Evolutionary conservation across 53 echinoderm and acorn worm species (phyloP), one percentile per base, ranked within the genome.

Genomic region (Actinopyga echinites): DNA sequence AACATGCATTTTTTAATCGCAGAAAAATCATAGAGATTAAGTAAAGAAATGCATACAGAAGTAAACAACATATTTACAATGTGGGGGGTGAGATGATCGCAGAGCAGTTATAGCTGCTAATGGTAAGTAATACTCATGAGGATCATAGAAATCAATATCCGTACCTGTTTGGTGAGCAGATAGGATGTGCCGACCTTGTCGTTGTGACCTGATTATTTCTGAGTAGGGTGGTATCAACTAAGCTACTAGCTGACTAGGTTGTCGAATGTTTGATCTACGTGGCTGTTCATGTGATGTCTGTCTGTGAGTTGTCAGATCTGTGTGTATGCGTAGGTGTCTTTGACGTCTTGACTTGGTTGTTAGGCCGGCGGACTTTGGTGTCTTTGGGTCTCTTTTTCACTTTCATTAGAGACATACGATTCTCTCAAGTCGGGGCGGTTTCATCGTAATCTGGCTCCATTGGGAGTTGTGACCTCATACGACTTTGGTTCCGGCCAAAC

Each of bases 401-500:
- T 7, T 37, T 37, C 37, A 37, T 37, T 37, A 37, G 4, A 7
- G 37, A 7, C 3, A 37, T 3, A 37, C 37, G 7, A 3, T 58
- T 67, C 68, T 33, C 68, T 28, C 20, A 67, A 30, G 20, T 74
- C 4, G 22, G 56, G 53, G 15, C 52, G 17, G 25, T 78, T 78
- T 12, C 29, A 5, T 24, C 22, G 19, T 52, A 78, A 20, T 31
- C 12, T 78, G 55, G 79, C 19, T 29, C 56, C 79, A 78, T 56
- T 55, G 4, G 55, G 55, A 30, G 57, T 54, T 52, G 55, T 20
- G 32, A 78, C 22, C 42, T 78, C 56, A 2, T 78, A 78, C 12
- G 79, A 78, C 42, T 2, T 52, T 20, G 56, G 79, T 54, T 78
- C 56, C 26, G 55, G 55, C 12, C 79, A 24, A 26, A 78, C 57